Conservation (phyloP, 2,113 vertebrate species). For the Forbesichthys papilliferus region DNA sequence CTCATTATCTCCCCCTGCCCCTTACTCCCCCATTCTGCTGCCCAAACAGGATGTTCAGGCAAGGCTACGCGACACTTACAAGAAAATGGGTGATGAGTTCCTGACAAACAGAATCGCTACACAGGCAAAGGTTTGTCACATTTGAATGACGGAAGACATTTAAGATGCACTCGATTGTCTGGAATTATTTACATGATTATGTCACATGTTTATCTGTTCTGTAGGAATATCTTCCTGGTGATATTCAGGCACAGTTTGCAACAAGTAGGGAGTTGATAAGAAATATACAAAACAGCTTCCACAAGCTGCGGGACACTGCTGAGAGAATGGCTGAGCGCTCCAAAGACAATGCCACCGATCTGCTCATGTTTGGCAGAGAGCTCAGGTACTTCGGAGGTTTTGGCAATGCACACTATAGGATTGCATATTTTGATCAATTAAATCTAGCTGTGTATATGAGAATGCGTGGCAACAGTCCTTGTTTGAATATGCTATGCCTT, state of each 20-base stretch:
- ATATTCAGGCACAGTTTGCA: conserved; percentile 91
- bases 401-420: not conserved
- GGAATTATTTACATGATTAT: not conserved
- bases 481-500: no score
- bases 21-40: not conserved
- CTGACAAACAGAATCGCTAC: conserved; percentile 86
- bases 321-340: conserved; percentile 89
- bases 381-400: conserved; percentile 79
- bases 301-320: conserved; percentile 88
- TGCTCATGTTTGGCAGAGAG: conserved; percentile 92
- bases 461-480: no score
- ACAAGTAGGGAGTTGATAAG: conserved; percentile 91
- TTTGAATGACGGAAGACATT: not conserved
- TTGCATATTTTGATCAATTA: no score
- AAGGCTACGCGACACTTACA: conserved; percentile 87
- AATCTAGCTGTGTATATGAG: no score
- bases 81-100: conserved; percentile 92
- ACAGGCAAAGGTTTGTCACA: conserved; percentile 83
- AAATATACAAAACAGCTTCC: conserved; percentile 91
- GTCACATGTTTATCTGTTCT: conserved; percentile 11
- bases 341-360: conserved; percentile 89
- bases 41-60: conserved; percentile 88
- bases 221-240: conserved; percentile 91
- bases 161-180: not conserved
- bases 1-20: conserved; percentile 11